phyloP scores from a whole-genome alignment of 2,888 invertebrate species.

The Dyspetes luteomarginatus region DNA sequence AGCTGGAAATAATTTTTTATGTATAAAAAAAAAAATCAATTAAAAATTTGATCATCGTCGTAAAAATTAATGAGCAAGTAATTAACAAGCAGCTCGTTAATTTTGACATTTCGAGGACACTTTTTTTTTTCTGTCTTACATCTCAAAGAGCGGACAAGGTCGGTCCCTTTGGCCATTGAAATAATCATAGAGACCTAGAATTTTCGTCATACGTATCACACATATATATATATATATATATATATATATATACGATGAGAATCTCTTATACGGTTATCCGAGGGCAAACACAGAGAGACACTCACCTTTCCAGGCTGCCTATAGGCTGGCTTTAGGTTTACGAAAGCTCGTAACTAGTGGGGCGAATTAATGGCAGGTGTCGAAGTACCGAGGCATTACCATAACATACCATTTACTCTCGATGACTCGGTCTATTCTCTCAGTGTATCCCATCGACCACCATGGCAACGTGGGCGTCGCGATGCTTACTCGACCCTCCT shows the following conservation, averaged over 20 bases:
- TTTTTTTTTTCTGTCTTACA: no score
- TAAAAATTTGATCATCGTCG: no score
- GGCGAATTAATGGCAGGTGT: conserved; percentile 74
- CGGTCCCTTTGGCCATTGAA: no score
- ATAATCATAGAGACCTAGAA: no score
- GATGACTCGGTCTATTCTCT: conserved; percentile 34
- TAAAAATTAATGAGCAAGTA: no score
- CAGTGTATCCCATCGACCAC: conserved; percentile 42
- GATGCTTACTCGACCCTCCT: conserved; percentile 34
- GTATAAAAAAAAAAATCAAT: no score
- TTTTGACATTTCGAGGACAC: no score
- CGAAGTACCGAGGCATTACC: conserved; percentile 72
- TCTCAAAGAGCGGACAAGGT: no score
- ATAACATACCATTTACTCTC: conserved; percentile 73
- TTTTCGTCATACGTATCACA: not conserved
- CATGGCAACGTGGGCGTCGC: conserved; percentile 22
- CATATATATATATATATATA: not conserved
- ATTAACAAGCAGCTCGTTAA: no score
- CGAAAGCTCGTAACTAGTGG: conserved; percentile 67
- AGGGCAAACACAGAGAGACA: not conserved
- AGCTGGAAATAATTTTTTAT: no score
- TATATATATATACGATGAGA: no score
- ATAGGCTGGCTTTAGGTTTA: conserved; percentile 4
- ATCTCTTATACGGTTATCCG: no score
- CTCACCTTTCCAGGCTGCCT: not conserved